Percentiles rank a stretch among this genome's conserved stretches.
Evolutionary conservation across 2,113 vertebrate genomes (phyloP).

Genomic region (Vimba vimba): DNA sequence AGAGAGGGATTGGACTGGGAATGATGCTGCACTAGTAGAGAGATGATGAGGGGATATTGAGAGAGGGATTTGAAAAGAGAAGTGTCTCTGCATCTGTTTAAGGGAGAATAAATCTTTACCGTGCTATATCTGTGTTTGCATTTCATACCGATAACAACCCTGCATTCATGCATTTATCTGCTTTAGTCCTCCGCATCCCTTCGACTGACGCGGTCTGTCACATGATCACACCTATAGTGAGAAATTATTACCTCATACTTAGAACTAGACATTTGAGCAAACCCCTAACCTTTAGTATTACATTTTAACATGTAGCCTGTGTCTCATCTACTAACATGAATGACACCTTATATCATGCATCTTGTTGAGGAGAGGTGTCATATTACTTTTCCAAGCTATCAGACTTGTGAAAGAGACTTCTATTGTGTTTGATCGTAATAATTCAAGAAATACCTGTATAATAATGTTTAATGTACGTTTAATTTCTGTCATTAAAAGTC

Average conservation of each 20-base stretch:
- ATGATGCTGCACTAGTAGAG: conserved; percentile 33
- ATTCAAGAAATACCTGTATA: no score
- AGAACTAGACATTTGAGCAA: neutral
- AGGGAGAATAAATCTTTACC: conserved; percentile 47
- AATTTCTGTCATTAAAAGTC: no score
- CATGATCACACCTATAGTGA: conserved; percentile 28
- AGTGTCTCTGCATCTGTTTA: conserved; percentile 30
- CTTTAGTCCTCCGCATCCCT: neutral
- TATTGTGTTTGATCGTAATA: no score
- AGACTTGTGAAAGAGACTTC: no score
- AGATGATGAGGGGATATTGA: conserved; percentile 23
- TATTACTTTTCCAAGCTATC: neutral
- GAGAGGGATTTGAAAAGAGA: conserved; percentile 18
- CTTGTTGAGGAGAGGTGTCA: neutral
- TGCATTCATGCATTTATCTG: conserved; percentile 23
- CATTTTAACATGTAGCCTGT: neutral
- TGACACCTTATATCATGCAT: neutral
- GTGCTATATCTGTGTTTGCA: neutral
- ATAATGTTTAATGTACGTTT: no score
- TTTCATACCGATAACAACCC: conserved; percentile 21
- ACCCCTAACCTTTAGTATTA: neutral
- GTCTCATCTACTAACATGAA: neutral
- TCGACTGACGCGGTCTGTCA: conserved; percentile 12
- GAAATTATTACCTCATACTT: conserved; percentile 32
- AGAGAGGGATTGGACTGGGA: conserved; percentile 53